Percentiles rank a stretch among this genome's conserved stretches.
These are phyloP conservation scores for Luffia ferchaultella DNA, from an alignment of 2,888 invertebrate species.

Conservation along the genomic window DNA sequence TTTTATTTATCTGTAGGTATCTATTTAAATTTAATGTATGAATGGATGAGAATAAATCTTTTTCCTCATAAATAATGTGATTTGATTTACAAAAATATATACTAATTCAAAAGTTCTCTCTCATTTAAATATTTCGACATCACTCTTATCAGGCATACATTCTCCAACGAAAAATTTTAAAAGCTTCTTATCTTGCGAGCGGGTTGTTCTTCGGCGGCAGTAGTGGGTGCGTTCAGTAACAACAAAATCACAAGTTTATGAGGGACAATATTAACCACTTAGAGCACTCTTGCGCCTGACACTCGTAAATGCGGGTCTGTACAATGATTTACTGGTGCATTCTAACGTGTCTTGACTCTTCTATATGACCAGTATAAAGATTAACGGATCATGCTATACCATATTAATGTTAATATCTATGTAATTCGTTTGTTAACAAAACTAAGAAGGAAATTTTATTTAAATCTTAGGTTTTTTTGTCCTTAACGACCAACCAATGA, in stretches of 20 bases:
- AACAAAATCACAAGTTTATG: slow-evolving; percentile 56
- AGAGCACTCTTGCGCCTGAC: slow-evolving; percentile 21
- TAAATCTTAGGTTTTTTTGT: no score
- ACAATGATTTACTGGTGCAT: slow-evolving; percentile 58
- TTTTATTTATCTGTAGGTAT: no score
- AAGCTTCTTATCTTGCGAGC: not conserved
- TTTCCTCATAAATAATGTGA: no score
- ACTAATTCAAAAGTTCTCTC: no score
- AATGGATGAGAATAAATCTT: no score
- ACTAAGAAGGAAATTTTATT: no score
- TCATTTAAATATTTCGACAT: not conserved
- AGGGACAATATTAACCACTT: slow-evolving; percentile 41
- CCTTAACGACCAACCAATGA: no score
- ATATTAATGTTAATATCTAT: not conserved
- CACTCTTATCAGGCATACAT: not conserved
- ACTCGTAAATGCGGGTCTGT: slow-evolving; percentile 33
- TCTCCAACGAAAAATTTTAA: not conserved
- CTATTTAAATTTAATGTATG: no score
- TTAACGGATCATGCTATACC: slow-evolving; percentile 4
- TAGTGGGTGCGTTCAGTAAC: slow-evolving; percentile 42
- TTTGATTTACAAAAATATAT: no score
- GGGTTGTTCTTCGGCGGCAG: not conserved
- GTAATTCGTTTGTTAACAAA: no score
- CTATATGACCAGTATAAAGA: slow-evolving; percentile 3
- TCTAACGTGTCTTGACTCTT: slow-evolving; percentile 31